A percentile compares a stretch with the other conserved stretches of the same genome.
Evolutionary conservation across 2,797 vertebrate species (phyloP).

Genomic region (Champsocephalus esox): DNA sequence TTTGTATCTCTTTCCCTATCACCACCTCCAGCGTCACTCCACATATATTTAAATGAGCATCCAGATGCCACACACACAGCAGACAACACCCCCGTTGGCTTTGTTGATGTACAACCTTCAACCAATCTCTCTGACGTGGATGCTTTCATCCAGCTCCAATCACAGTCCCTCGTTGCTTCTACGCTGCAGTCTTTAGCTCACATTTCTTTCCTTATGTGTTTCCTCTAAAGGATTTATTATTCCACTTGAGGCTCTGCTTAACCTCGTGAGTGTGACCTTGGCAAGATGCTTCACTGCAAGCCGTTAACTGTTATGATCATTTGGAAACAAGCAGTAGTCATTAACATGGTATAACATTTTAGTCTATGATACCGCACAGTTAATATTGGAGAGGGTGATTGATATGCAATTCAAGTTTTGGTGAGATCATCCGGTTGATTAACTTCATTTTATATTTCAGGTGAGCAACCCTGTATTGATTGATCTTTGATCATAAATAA

Average conservation of each 20-base stretch:
- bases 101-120: conserved; percentile 51
- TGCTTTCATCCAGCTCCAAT: conserved; percentile 63
- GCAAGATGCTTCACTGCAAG: conserved; percentile 36
- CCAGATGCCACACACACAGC: conserved; percentile 5
- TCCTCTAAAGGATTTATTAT: conserved; percentile 61
- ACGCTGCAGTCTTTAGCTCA: conserved; percentile 22
- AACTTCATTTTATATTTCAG: neutral
- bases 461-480: neutral
- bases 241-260: conserved; percentile 55
- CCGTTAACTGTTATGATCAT: conserved; percentile 15
- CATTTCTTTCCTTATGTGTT: conserved; percentile 13
- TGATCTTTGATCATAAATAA: neutral
- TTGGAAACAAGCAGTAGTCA: conserved; percentile 27
- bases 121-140: conserved; percentile 39
- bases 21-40: conserved; percentile 27
- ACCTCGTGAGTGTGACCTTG: conserved; percentile 45
- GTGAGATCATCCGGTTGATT: neutral
- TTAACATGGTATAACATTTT: conserved; percentile 11
- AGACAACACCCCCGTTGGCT: conserved; percentile 24
- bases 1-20: conserved; percentile 30
- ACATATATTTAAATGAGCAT: conserved; percentile 46
- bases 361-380: neutral
- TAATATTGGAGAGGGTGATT: neutral
- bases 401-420: neutral
- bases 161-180: conserved; percentile 29